These are phyloP conservation scores for Notothenia rossii DNA, from an alignment of 2,113 vertebrate species.

Conservation along the genomic window DNA sequence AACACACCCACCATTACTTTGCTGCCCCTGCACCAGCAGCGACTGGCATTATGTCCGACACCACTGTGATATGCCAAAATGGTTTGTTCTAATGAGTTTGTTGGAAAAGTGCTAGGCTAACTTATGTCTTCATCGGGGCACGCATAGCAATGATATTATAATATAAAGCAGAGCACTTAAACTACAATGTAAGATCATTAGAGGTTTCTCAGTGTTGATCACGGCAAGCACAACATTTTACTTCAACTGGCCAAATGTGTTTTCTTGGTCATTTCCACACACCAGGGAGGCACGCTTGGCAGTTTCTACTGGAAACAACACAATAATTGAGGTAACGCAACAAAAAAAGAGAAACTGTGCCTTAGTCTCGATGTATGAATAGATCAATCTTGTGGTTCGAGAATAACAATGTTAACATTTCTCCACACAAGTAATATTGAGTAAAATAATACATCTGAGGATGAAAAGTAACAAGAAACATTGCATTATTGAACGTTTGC, in stretches of 20 bases:
- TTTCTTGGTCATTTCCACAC: conserved; percentile 13
- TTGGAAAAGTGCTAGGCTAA: conserved; percentile 34
- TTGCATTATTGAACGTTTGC: conserved; percentile 51
- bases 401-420: conserved; percentile 21
- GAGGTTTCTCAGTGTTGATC: conserved; percentile 20
- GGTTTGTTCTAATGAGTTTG: conserved; percentile 62
- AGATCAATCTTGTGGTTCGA: not conserved
- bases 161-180: conserved; percentile 21
- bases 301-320: conserved; percentile 8
- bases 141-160: conserved; percentile 19
- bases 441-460: conserved; percentile 22
- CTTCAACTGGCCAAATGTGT: conserved; percentile 14
- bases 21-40: conserved; percentile 55
- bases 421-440: conserved; percentile 22
- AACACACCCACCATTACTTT: conserved; percentile 66
- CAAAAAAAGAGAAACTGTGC: conserved; percentile 2
- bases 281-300: conserved; percentile 14
- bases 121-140: conserved; percentile 42
- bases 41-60: conserved; percentile 59
- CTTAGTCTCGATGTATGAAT: conserved; percentile 20
- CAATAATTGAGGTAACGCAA: conserved; percentile 13
- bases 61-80: conserved; percentile 57
- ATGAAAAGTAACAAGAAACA: conserved; percentile 46
- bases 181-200: conserved; percentile 37
- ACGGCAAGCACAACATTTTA: not conserved